Evolutionary conservation across 2,113 vertebrate species (phyloP), one percentile per base, ranked within the genome.

Genomic region (Penelope pileata): DNA sequence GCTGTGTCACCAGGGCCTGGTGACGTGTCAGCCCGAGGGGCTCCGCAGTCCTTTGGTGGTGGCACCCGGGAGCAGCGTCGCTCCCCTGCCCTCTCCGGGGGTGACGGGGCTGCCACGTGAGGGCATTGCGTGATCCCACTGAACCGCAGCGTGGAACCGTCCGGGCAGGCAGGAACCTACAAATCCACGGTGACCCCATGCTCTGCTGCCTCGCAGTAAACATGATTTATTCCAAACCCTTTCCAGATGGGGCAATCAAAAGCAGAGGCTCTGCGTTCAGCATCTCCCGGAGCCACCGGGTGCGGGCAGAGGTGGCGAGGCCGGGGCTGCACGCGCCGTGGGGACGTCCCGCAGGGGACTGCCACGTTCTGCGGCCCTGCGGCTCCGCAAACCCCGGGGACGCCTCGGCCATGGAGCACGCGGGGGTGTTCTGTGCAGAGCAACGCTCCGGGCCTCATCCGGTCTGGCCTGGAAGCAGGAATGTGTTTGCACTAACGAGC

Each of bases 171-270:
- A 96, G 93, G 89, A 95, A 82, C 94, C 96, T 97, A 96, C 96
- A 97, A 95, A 96, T 95, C 76, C 82, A 91, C 15, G 72, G 95
- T 97, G 96, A 97, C 95, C 96, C 94, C 89, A 93, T 75, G 91
- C 94, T 94, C 94, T 93, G 93, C 94, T 97, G 91, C 87, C 59
- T 50, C 7, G 74, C 96, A 96, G 93, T 94, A 93, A 95, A 96
- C 93, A 94, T 96, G 93, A 97, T 96, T 96, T 94, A 94, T 94
- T 85, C 87, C 42, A 96, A 96, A 96, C 96, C 95, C 85, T 96
- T 97, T 97, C 95, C 96, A 97, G 96, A 97, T 97, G 96, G 94
- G 91, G 83, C 91, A 95, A 94, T 96, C 96, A 94, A 97, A 97
- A 96, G 95, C 96, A 97, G 96, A 95, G 96, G 82, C 95, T 91